These are phyloP conservation scores for Syrista parreyssii DNA, from an alignment of 2,888 invertebrate species.

Conservation along the genomic window DNA sequence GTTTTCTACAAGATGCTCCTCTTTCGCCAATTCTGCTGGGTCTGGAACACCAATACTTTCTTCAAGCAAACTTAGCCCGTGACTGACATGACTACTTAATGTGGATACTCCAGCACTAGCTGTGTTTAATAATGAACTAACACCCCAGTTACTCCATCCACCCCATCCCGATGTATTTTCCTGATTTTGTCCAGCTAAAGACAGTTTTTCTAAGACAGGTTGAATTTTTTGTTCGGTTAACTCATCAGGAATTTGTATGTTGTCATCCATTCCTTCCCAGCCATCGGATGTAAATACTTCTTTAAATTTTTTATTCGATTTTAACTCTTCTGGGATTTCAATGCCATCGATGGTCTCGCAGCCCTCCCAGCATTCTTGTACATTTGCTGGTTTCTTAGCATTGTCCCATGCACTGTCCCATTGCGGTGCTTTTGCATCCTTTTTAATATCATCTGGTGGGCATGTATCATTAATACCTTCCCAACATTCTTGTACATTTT, in stretches of 20 bases:
- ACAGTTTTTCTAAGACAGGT: constrained; percentile 57
- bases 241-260: constrained; percentile 55
- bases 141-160: constrained; percentile 82
- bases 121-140: constrained; percentile 78
- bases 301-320: constrained; percentile 57
- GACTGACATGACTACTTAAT: constrained; percentile 84
- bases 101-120: constrained; percentile 82
- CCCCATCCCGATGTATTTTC: constrained; percentile 59
- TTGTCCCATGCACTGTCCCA: constrained; percentile 15
- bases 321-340: constrained; percentile 55
- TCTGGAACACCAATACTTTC: constrained; percentile 85
- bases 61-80: constrained; percentile 84
- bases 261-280: constrained; percentile 62
- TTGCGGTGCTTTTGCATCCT: neutral
- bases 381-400: constrained; percentile 8
- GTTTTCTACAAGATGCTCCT: constrained; percentile 24
- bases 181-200: constrained; percentile 49
- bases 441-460: neutral
- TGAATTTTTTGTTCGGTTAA: constrained; percentile 51
- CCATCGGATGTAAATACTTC: constrained; percentile 62
- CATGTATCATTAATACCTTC: constrained; percentile 5
- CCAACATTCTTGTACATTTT: constrained; percentile 14
- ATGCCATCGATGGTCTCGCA: constrained; percentile 29
- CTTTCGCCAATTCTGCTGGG: constrained; percentile 79
- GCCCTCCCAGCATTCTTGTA: constrained; percentile 17